A percentile compares a stretch with the other conserved stretches of the same genome.
These are phyloP conservation scores for Lasioglossum baleicum DNA, from an alignment of 1,140 invertebrate species.

Conservation along the genomic window DNA sequence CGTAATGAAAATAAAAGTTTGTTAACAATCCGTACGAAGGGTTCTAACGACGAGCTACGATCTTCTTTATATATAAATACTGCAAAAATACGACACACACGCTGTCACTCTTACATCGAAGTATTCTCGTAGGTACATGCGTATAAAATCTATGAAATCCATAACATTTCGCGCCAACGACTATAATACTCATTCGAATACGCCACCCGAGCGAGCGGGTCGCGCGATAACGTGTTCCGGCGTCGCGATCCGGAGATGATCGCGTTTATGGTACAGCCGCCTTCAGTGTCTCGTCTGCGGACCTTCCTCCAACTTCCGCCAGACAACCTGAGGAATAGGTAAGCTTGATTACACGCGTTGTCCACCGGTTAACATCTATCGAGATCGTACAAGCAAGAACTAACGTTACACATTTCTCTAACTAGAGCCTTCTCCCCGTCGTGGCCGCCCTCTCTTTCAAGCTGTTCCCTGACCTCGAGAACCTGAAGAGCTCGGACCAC, in stretches of 20 bases:
- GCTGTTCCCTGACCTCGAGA: constrained; percentile 92
- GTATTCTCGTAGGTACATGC: constrained; percentile 48
- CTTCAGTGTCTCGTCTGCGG: constrained; percentile 81
- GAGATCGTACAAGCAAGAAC: constrained; percentile 58
- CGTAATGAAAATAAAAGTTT: constrained; percentile 72
- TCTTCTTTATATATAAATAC: constrained; percentile 65
- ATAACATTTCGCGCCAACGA: constrained; percentile 48
- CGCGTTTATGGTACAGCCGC: background rate
- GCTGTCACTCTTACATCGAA: constrained; percentile 42
- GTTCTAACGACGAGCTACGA: constrained; percentile 58
- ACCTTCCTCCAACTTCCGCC: constrained; percentile 85
- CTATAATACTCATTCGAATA: constrained; percentile 52
- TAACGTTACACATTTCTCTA: constrained; percentile 97
- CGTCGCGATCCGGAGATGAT: constrained; percentile 47
- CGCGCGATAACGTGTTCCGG: constrained; percentile 50
- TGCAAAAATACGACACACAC: constrained; percentile 39
- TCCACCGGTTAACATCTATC: no score
- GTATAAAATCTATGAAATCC: constrained; percentile 67
- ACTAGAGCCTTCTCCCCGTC: constrained; percentile 96
- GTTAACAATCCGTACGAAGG: constrained; percentile 66
- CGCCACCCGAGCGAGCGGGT: constrained; percentile 23
- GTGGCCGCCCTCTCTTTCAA: constrained; percentile 90
- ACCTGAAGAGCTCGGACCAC: constrained; percentile 94
- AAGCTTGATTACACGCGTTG: background rate
- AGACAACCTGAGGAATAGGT: constrained; percentile 82